Conservation (phyloP, 2,888 invertebrate genomes). For the Tachina lurida region DNA sequence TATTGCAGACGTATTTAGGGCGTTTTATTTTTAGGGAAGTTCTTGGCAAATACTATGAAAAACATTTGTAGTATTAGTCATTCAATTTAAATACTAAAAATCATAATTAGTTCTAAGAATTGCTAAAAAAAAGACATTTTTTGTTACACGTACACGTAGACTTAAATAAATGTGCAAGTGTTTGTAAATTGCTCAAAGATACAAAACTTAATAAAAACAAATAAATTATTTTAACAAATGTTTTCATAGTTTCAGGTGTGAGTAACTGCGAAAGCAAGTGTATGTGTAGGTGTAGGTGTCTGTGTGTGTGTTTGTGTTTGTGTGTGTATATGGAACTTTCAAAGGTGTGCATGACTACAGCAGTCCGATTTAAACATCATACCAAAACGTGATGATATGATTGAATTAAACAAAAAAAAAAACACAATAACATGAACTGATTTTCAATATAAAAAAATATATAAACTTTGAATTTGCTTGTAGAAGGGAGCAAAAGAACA, state of each 20-base stretch:
- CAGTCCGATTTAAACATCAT: neutral
- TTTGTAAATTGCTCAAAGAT: neutral
- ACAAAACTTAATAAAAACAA: too few species aligned
- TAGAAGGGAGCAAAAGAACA: constrained; percentile 29
- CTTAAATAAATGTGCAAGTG: neutral
- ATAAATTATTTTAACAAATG: too few species aligned
- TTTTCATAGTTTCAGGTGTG: neutral
- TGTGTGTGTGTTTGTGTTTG: neutral
- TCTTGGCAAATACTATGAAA: neutral
- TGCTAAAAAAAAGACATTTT: neutral
- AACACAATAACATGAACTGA: neutral
- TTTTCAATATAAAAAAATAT: neutral
- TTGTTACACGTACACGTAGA: neutral
- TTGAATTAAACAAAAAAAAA: neutral
- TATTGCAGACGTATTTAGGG: too few species aligned
- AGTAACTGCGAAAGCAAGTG: neutral
- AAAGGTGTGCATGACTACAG: neutral
- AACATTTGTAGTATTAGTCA: neutral
- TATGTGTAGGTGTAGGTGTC: neutral
- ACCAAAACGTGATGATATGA: constrained; percentile 35
- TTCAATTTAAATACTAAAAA: neutral
- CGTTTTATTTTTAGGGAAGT: neutral
- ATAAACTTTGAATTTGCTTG: neutral
- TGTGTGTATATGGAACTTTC: neutral
- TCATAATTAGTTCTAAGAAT: constrained; percentile 23